These are phyloP conservation scores for Drosophila rubida DNA, from an alignment of 2,888 invertebrate genomes.

Conservation along the genomic window DNA sequence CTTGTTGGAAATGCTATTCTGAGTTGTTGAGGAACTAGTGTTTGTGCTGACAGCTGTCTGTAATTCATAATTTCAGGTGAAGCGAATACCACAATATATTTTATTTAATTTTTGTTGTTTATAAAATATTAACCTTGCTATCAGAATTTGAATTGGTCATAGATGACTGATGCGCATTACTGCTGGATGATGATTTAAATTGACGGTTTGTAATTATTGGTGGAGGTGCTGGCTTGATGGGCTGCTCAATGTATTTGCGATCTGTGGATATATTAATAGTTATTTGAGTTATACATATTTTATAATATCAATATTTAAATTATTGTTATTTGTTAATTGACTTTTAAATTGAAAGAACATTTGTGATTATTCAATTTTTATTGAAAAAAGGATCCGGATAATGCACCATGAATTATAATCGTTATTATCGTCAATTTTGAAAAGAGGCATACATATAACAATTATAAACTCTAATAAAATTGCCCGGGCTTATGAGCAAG, in stretches of 20 bases:
- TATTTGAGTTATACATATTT: not conserved
- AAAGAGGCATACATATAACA: too few species aligned
- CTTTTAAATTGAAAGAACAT: not conserved
- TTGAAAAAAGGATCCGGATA: not conserved
- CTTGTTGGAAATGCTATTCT: constrained; percentile 81
- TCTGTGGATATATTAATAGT: constrained; percentile 82
- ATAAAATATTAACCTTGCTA: constrained; percentile 62
- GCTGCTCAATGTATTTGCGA: constrained; percentile 94
- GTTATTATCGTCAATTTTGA: not conserved
- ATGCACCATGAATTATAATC: not conserved
- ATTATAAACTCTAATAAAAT: too few species aligned
- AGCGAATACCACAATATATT: not conserved
- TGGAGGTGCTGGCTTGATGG: constrained; percentile 91
- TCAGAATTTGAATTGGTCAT: constrained; percentile 44
- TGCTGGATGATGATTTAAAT: constrained; percentile 73
- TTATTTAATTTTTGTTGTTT: not conserved
- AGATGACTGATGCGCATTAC: constrained; percentile 31
- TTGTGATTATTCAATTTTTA: not conserved
- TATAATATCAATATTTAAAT: not conserved
- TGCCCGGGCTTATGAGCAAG: too few species aligned
- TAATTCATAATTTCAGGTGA: not conserved
- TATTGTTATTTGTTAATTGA: not conserved
- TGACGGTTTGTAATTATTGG: constrained; percentile 88
- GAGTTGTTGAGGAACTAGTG: constrained; percentile 77
- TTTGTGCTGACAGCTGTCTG: constrained; percentile 61